Percentiles rank a stretch among this genome's conserved stretches.
Conservation (phyloP, 2,888 invertebrate species). For the Cephus nigrinus region DNA sequence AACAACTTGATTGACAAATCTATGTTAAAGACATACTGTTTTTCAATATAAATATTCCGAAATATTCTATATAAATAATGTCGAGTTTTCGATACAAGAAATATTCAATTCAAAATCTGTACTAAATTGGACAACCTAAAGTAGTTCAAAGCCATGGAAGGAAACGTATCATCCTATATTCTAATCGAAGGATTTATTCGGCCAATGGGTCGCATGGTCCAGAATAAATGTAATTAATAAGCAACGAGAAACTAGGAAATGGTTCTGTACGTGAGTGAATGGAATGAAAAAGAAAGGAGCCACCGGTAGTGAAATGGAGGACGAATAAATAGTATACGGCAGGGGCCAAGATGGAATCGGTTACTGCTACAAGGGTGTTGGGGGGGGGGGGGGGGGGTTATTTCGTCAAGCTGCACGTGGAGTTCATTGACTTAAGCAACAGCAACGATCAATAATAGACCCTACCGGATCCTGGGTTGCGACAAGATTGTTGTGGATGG, state of each 20-base stretch:
- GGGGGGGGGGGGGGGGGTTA: not conserved
- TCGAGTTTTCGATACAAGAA: not conserved
- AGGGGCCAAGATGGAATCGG: conserved; percentile 7
- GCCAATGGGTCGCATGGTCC: not conserved
- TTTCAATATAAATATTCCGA: too few relatives aligned
- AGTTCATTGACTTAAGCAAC: conserved; percentile 21
- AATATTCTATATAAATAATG: not conserved
- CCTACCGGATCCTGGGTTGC: conserved; percentile 22
- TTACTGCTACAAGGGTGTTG: not conserved
- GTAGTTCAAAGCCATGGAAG: not conserved
- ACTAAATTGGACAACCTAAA: not conserved
- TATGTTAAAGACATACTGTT: not conserved
- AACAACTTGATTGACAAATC: not conserved
- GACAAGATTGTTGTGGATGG: conserved; percentile 27
- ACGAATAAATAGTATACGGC: not conserved
- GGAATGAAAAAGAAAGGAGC: not conserved
- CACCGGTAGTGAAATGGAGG: not conserved
- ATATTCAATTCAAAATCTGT: not conserved
- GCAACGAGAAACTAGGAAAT: not conserved
- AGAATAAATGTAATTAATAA: not conserved
- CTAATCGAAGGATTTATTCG: not conserved
- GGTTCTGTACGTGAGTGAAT: not conserved
- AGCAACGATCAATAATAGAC: conserved; percentile 25
- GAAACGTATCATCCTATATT: not conserved
- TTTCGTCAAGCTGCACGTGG: conserved; percentile 22